Conservation (phyloP, 2,113 vertebrate species). For the Lonchura striata region DNA sequence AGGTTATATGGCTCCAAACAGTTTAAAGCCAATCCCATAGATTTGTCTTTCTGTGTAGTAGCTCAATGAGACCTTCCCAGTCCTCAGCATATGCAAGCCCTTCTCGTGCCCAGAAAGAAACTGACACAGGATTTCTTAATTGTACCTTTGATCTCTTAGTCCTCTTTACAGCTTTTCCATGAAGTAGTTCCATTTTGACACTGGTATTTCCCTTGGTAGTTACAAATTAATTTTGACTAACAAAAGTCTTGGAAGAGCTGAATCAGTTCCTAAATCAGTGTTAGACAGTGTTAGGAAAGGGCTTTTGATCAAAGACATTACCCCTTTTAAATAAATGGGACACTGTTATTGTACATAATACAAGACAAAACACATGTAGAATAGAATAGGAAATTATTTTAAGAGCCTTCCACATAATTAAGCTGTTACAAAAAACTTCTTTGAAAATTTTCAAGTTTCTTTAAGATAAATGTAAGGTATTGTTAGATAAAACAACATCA, state of each 20-base stretch:
- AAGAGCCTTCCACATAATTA: not conserved
- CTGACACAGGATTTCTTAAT: not conserved
- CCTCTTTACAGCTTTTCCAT: not conserved
- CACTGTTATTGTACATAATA: not conserved
- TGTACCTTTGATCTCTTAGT: not conserved
- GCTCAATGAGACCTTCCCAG: not conserved
- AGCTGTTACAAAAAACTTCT: not conserved
- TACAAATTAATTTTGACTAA: not conserved
- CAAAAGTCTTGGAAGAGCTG: not conserved
- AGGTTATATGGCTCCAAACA: not conserved
- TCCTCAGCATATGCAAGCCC: not conserved
- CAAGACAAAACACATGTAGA: not conserved
- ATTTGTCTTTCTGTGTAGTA: not conserved
- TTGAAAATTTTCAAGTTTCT: not conserved
- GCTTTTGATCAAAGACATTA: not conserved
- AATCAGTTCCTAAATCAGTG: not conserved
- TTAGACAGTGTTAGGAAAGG: not conserved
- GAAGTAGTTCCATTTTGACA: not conserved
- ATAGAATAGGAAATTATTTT: not conserved
- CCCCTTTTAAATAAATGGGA: not conserved
- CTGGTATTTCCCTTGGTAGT: not conserved
- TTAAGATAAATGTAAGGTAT: not conserved
- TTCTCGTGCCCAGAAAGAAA: not conserved
- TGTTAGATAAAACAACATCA: not conserved
- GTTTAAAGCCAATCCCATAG: not conserved